phyloP scores from a whole-genome alignment of 2,888 invertebrate genomes.

The Lepidochitona cinerea region DNA sequence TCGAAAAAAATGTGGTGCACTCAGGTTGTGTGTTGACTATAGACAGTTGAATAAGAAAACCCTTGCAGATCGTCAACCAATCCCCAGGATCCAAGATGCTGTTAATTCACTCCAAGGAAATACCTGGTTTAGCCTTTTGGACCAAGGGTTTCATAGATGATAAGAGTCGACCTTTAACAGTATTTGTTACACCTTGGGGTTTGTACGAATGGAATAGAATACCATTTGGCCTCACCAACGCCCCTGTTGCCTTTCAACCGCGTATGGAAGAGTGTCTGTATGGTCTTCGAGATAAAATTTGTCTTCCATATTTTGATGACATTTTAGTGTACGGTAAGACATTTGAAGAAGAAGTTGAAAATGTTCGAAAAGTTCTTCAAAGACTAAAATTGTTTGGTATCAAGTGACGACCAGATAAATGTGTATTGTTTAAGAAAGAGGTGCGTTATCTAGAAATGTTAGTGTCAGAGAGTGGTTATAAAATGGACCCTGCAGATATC shows the following conservation, averaged over 20 bases:
- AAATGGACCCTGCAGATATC: neutral
- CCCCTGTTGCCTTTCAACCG: slow-evolving; percentile 16
- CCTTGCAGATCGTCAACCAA: slow-evolving; percentile 19
- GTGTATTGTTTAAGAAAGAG: neutral
- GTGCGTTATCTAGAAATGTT: slow-evolving; percentile 3
- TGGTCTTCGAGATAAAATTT: slow-evolving; percentile 12
- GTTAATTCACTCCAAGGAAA: slow-evolving; percentile 20
- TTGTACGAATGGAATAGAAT: slow-evolving; percentile 27
- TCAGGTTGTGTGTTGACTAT: slow-evolving; percentile 28
- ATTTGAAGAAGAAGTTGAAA: slow-evolving; percentile 11
- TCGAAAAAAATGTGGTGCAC: slow-evolving; percentile 19
- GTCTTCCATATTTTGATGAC: slow-evolving; percentile 21
- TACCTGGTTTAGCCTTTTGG: slow-evolving; percentile 23
- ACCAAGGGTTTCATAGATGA: slow-evolving; percentile 22
- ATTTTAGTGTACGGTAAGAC: slow-evolving; percentile 3
- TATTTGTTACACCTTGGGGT: slow-evolving; percentile 27
- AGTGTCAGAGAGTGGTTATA: slow-evolving; percentile 4
- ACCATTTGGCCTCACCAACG: slow-evolving; percentile 26
- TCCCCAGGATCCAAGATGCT: slow-evolving; percentile 26
- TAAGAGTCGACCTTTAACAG: slow-evolving; percentile 19
- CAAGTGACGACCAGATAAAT: neutral
- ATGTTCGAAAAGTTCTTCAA: slow-evolving; percentile 6
- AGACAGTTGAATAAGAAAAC: slow-evolving; percentile 21
- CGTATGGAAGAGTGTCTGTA: slow-evolving; percentile 15
- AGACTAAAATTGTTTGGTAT: neutral